Percentiles rank a stretch among this genome's conserved stretches.
These are phyloP conservation scores for Euschistus heros DNA, from an alignment of 1,140 invertebrate species.

Conservation along the genomic window DNA sequence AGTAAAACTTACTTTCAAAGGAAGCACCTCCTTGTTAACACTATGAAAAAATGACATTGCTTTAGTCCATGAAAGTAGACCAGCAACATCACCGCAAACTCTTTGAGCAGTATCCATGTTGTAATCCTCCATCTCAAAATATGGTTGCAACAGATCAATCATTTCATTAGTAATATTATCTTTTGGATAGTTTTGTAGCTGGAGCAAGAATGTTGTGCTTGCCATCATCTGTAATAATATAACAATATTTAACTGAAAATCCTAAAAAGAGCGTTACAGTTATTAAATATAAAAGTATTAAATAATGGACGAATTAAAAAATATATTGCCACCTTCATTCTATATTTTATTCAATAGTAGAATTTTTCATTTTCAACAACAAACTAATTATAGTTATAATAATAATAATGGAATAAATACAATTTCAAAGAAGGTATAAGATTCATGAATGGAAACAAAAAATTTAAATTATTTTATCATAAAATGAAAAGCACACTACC, in stretches of 20 bases:
- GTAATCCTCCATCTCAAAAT: slow-evolving; percentile 90
- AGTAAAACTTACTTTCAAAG: slow-evolving; percentile 64
- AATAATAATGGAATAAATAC: no score
- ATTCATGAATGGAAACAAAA: no score
- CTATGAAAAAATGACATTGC: slow-evolving; percentile 94
- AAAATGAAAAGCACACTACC: slow-evolving; percentile 37
- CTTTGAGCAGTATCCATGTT: slow-evolving; percentile 91
- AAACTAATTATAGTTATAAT: no score
- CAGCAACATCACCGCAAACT: slow-evolving; percentile 93
- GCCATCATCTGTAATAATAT: slow-evolving; percentile 69
- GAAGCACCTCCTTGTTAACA: slow-evolving; percentile 93
- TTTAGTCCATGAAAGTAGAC: slow-evolving; percentile 92
- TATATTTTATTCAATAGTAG: no score
- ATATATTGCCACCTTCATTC: no score
- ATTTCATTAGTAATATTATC: slow-evolving; percentile 96
- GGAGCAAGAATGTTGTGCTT: slow-evolving; percentile 84
- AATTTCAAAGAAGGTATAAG: no score
- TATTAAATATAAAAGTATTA: no score
- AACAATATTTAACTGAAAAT: neutral
- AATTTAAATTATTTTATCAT: no score
- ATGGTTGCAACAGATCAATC: slow-evolving; percentile 82
- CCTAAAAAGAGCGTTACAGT: no score
- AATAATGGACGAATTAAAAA: no score
- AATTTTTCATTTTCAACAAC: no score
- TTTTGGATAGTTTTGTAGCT: slow-evolving; percentile 90